Evolutionary conservation across 2,113 vertebrate species (phyloP).

Genomic region (Irena cyanogastra): DNA sequence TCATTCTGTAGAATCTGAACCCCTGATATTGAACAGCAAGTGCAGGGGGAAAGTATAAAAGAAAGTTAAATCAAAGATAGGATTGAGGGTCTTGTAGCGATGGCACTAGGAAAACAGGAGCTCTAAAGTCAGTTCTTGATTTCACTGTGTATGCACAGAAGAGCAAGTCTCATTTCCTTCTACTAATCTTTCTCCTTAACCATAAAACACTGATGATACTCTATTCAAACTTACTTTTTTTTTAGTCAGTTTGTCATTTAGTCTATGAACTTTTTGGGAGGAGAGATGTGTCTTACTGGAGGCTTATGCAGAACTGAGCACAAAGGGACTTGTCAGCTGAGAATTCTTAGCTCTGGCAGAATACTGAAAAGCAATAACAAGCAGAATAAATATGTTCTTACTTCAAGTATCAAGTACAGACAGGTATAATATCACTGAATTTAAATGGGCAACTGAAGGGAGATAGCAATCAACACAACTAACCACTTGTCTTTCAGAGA

Average conservation of each 20-base stretch:
- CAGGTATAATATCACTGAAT: neutral
- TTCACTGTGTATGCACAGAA: neutral
- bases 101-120: neutral
- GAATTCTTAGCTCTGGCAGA: neutral
- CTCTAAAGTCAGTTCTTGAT: conserved; percentile 6
- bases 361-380: neutral
- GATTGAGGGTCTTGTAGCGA: neutral
- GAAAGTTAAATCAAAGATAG: conserved; percentile 29
- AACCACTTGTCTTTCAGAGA: neutral
- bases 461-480: neutral
- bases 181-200: neutral
- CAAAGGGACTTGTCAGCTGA: neutral
- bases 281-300: neutral
- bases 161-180: neutral
- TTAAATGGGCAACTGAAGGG: neutral
- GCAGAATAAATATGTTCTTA: neutral
- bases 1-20: conserved; percentile 20
- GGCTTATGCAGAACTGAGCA: neutral
- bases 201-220: neutral
- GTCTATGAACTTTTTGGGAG: neutral
- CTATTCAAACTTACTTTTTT: neutral
- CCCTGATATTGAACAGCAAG: conserved; percentile 37
- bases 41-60: conserved; percentile 8
- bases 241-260: neutral
- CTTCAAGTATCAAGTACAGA: conserved; percentile 10